Base-by-base conservation (phyloP, 35 echinoderm and acorn worm genomes). In the Hemicentrotus pulcherrimus region DNA sequence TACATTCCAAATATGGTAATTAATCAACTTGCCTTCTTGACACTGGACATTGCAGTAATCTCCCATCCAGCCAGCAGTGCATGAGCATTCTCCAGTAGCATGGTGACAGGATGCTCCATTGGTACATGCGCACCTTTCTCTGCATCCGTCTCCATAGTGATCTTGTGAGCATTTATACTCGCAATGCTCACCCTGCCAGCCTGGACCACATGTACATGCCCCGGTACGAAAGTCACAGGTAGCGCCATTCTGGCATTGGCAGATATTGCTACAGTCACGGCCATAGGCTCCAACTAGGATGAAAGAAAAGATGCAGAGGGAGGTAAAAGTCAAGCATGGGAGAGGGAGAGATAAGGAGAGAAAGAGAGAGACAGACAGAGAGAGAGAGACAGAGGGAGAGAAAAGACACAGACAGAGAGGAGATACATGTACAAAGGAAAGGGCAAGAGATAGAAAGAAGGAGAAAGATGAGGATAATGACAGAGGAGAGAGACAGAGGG, bases 51-150 rank as follows among this genome's bases (percentile, higher is more conserved):
- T 19, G 61, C 98, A 99, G 86, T 94, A 78, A 14, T 94, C 94
- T 31, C 96, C 98, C 88, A 88, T 94, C 95, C 95, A 99, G 32
- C 98, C 97, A 6, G 95, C 88, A n/a, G 65, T 31, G 85, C 98
- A 99, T 41, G 94, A 86, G 48, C 98, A 99, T 6, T 47, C 24
- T 31, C 98, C 98, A 31, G 94, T 94, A 16, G 97, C 94, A 85
- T 96, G 95, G 85, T 96, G 93, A 70, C 98, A 99, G 22, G 86
- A 33, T 31, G 92, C 95, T 6, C 93, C 97, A 94, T 97, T 94
- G 30, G 47, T 48, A 94, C 98, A 99, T 28, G 94, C 31, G 88
- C 98, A 99, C 0, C 15, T 31, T 0, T 85, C 70, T 6, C 46
- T 85, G 32, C 98, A 99, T 10, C 61, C 48, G 15, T 89, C 8